Base-by-base conservation (phyloP, 2,113 vertebrate genomes). In the Pseudopipra pipra region DNA sequence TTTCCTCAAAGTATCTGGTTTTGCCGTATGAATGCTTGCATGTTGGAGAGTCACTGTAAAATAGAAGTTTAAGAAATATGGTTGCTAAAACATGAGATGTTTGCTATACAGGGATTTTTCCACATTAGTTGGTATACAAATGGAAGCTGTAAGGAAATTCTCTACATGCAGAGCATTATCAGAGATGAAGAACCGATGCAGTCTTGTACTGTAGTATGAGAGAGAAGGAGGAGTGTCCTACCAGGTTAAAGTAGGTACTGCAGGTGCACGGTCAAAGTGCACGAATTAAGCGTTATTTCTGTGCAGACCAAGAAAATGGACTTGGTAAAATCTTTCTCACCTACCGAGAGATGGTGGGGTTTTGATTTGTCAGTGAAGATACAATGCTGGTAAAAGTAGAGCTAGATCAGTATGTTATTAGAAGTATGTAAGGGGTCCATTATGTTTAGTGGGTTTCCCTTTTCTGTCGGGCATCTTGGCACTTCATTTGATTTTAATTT, bases 211-310 rank as follows among this genome's bases (percentile, higher is more conserved):
- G 7, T 71, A 58, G 51, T 41, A 21, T n/a, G 79, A 62, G 39
- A 35, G 37, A 41, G 43, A 52, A 82, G 55, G 41, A 67, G 68
- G 35, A 73, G 59, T 35, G 61, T 80, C 47, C 86, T 74, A 5
- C 16, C 19, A 77, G 51, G 33, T 86, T 71, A 59, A 52, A 90
- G 59, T n/a, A 85, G 47, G 61, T 67, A 72, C 43, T 84, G 47
- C 11, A 46, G 22, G 73, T 56, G 44, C 30, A 41, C 3, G 0
- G 30, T 41, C 72, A 37, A 77, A 77, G 59, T 33, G 49, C 54
- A 30, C 0, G 1, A 70, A 37, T 58, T 65, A 47, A 85, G 14
- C 1, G 0, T 37, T 5, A 30, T 82, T 85, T 82, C 73, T 80
- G 25, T 31, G 25, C 5, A 0, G 17, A 73, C 37, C 43, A 35